These are phyloP conservation scores for Drosophila ironensis DNA, from an alignment of 1,140 invertebrate genomes.

Conservation along the genomic window DNA sequence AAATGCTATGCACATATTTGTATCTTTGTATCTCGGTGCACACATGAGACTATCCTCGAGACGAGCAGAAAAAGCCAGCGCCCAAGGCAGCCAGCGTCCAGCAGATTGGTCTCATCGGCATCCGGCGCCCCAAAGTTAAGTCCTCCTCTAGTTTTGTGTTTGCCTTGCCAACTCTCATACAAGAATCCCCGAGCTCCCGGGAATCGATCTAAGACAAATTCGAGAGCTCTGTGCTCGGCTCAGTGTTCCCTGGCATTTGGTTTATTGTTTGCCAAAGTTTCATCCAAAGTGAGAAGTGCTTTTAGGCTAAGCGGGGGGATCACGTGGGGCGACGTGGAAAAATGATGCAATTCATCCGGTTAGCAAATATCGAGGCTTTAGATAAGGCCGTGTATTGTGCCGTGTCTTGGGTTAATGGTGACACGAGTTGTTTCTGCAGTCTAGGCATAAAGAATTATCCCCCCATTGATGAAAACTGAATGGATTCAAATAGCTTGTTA, in stretches of 20 bases:
- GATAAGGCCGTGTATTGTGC: too few species aligned
- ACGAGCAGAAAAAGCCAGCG: background rate
- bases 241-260: conserved; percentile 6
- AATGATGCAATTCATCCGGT: conserved; percentile 19
- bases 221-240: conserved; percentile 10
- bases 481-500: too few species aligned
- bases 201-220: conserved; percentile 37
- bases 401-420: too few species aligned
- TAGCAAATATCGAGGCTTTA: conserved; percentile 1
- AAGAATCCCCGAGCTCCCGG: conserved; percentile 15
- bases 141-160: conserved; percentile 20
- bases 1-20: conserved; percentile 39
- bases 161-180: conserved; percentile 2
- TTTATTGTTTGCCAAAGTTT: conserved; percentile 41
- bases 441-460: too few species aligned
- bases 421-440: too few species aligned
- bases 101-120: conserved; percentile 16
- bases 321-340: conserved; percentile 2
- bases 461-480: too few species aligned
- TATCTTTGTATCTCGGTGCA: conserved; percentile 15
- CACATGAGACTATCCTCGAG: conserved; percentile 14
- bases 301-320: conserved; percentile 12
- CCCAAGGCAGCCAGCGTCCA: conserved; percentile 2
- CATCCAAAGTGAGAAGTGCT: conserved; percentile 36
- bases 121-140: conserved; percentile 27